Base-by-base conservation (phyloP, 2,797 vertebrate species). In the Tamandua tetradactyla region DNA sequence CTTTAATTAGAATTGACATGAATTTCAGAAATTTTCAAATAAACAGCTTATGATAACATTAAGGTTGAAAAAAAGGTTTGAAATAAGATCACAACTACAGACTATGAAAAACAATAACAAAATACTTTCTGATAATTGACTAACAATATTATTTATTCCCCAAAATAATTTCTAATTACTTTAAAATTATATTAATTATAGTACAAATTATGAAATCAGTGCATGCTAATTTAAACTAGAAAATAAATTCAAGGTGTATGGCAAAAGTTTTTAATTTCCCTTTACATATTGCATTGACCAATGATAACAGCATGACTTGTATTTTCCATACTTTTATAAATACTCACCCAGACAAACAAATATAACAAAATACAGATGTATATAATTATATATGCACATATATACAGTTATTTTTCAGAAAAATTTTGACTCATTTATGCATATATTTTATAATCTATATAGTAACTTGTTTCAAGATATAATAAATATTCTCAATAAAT, bases 1-100 rank as follows among this genome's bases (percentile, higher is more conserved):
- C 22, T 87, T 71, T 75, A 80, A 75, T 86, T 86, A 32, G 23
- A 89, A 30, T 55, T 59, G 66, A 72, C 25, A 81, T n/a, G 17
- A 37, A 32, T 44, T 69, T 84, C 27, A 94, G 55, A 92, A 83
- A 81, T 87, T 89, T 59, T 47, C 57, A 64, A 86, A 94, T 69
- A 69, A 79, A 68, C 5, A 88, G 37, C 18, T 79, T 20, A 62
- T 8, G 17, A 79, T 91, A 15, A 88, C 93, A 62, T 23, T 81
- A 57, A 82, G 5, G 81, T 61, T 86, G 23, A 74, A 59, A 75
- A 35, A 80, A 35, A 84, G 42, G 61, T 14, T 69, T 37, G 17
- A 94, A 89, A 80, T 61, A 17, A 66, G 14, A 42, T 40, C 68
- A 17, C 6, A 83, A 37, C 52, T 79, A 37, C 55, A 80, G 27